These are phyloP conservation scores for Hypanus sabinus DNA, from an alignment of 2,113 vertebrate genomes.

Conservation along the genomic window DNA sequence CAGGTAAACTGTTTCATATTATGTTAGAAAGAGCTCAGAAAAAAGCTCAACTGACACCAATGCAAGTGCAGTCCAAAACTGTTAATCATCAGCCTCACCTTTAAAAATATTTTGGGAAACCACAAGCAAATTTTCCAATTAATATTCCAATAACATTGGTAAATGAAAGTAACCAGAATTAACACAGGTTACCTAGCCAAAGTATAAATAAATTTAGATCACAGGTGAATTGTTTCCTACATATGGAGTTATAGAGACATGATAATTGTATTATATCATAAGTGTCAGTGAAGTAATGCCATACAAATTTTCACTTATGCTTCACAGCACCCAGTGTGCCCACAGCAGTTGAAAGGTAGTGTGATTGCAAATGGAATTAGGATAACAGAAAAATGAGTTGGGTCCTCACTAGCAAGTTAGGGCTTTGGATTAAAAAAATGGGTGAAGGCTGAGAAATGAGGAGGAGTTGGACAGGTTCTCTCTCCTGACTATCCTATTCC, in stretches of 20 bases:
- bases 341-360: no score
- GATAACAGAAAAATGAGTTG: background rate
- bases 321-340: background rate
- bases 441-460: background rate
- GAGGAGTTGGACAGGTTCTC: background rate
- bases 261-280: background rate
- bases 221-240: background rate
- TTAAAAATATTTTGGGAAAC: background rate
- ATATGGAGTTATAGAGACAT: background rate
- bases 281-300: background rate
- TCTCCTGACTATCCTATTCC: background rate
- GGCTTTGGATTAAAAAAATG: background rate
- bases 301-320: background rate
- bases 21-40: background rate
- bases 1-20: background rate
- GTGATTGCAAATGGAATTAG: background rate
- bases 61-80: background rate
- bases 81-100: background rate
- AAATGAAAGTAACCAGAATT: background rate
- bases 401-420: background rate
- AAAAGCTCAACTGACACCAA: background rate
- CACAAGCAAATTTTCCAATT: background rate
- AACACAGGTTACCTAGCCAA: background rate
- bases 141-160: slow-evolving; percentile 2
- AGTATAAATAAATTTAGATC: background rate